Base-by-base conservation (phyloP, 2,797 vertebrate genomes). In the Pteropus rufus region DNA sequence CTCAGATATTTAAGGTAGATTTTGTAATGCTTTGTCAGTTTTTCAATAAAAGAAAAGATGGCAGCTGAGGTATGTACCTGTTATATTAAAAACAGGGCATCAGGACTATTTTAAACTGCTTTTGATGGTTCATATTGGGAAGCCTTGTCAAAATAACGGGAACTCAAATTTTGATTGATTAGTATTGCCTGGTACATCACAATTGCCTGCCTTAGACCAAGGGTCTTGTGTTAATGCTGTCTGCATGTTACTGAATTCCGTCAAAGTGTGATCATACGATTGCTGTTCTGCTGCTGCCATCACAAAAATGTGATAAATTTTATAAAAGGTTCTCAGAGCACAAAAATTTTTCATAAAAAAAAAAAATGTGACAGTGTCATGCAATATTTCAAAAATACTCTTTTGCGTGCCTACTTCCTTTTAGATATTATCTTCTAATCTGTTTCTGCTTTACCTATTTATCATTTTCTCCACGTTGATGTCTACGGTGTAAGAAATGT, bases 11-110 rank as follows among this genome's bases (percentile, higher is more conserved):
- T 95, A 94, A 81, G 70, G 81, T 36, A 86, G 91, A 86, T 79
- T 86, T 90, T 81, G 67, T 80, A 73, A 95, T 54, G 54, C 70
- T 96, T 80, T 94, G 89, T 89, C 79, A 89, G 79, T 89, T 95
- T 97, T 97, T 93, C 82, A 90, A 75, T 95, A 93, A 93, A 96
- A 91, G 56, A 73, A 89, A 84, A 95, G 93, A 89, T 7, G 23
- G 77, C 41, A 39, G 29, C 60, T 70, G 75, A 87, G 67, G 31
- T 64, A 77, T 60, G 10, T 92, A 93, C 72, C 65, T 73, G 16
- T 80, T 95, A 44, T 91, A 84, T 87, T 95, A 81, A 77, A 96
- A 97, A 91, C 26, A 84, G 36, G 44, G 60, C 41, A 93, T 62
- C 34, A 67, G 46, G 36, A 75, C 93, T 93, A 93, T 88, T 97